phyloP scores from a whole-genome alignment of 2,113 vertebrate genomes.

The Tichodroma muraria region DNA sequence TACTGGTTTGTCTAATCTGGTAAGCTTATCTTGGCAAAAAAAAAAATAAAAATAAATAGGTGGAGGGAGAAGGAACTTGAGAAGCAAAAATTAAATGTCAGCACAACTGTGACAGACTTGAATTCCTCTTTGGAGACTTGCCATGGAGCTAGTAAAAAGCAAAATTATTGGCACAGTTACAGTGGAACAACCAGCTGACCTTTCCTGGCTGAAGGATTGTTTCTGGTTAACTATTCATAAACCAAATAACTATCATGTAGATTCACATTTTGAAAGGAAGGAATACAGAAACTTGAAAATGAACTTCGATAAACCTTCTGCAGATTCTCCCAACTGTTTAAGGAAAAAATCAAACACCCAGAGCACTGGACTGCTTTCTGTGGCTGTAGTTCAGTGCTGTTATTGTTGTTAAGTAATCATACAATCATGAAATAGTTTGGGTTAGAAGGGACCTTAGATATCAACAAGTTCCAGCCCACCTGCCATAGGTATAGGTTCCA shows the following conservation, averaged over 20 bases:
- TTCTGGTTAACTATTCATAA: constrained; percentile 34
- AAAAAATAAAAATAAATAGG: not conserved
- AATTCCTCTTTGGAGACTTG: constrained; percentile 29
- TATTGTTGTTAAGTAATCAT: not conserved
- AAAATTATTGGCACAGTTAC: not conserved
- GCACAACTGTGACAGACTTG: constrained; percentile 30
- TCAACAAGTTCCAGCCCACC: not conserved
- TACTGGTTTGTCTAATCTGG: not conserved
- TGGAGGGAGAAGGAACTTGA: constrained; percentile 8
- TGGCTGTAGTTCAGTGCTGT: not conserved
- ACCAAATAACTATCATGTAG: not conserved
- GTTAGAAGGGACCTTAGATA: not conserved
- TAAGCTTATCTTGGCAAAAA: constrained; percentile 25
- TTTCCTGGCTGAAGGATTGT: not conserved
- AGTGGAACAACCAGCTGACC: constrained; percentile 13
- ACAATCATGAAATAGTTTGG: not conserved
- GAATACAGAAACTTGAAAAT: not conserved
- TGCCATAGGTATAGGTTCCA: not conserved
- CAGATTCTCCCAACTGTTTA: not conserved
- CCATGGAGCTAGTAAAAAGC: constrained; percentile 21
- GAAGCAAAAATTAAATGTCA: constrained; percentile 43
- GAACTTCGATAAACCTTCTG: not conserved
- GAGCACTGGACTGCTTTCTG: not conserved
- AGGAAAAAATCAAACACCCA: not conserved
- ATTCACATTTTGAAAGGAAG: not conserved